Percentiles rank a stretch among this genome's conserved stretches.
Conservation (phyloP, 2,888 invertebrate genomes). For the Octodonta nipae region DNA sequence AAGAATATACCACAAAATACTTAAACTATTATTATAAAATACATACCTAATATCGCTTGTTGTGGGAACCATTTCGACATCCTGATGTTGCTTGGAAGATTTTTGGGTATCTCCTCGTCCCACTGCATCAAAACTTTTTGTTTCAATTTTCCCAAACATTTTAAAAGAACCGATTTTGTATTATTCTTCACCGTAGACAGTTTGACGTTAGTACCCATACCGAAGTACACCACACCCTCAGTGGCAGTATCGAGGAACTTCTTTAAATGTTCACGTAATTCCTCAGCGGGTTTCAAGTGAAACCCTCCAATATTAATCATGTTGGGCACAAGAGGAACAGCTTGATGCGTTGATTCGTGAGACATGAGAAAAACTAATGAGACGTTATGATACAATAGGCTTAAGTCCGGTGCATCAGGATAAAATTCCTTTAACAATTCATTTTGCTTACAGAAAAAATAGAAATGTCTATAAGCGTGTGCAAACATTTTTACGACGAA, state of each 20-base stretch:
- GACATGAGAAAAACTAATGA: slow-evolving; percentile 24
- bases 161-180: slow-evolving; percentile 40
- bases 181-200: slow-evolving; percentile 41
- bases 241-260: slow-evolving; percentile 39
- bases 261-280: slow-evolving; percentile 35
- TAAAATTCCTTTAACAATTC: slow-evolving; percentile 21
- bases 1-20: no score
- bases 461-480: slow-evolving; percentile 13
- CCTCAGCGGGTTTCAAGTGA: slow-evolving; percentile 30
- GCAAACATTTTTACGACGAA: slow-evolving; percentile 21
- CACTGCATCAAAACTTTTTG: slow-evolving; percentile 58
- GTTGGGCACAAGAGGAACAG: slow-evolving; percentile 42
- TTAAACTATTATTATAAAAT: no score
- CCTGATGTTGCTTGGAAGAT: slow-evolving; percentile 31
- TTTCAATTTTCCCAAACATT: slow-evolving; percentile 44
- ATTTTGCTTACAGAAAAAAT: slow-evolving; percentile 18
- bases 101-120: slow-evolving; percentile 29
- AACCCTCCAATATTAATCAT: slow-evolving; percentile 45
- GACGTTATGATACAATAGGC: slow-evolving; percentile 16
- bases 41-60: slow-evolving; percentile 35
- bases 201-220: slow-evolving; percentile 46
- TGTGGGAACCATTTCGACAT: slow-evolving; percentile 23
- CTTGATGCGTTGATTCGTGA: slow-evolving; percentile 40
- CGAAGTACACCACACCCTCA: slow-evolving; percentile 45
- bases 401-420: slow-evolving; percentile 20